Base-by-base conservation (phyloP, 64 coral and sea anemone species). In the Acropora tenuis region DNA sequence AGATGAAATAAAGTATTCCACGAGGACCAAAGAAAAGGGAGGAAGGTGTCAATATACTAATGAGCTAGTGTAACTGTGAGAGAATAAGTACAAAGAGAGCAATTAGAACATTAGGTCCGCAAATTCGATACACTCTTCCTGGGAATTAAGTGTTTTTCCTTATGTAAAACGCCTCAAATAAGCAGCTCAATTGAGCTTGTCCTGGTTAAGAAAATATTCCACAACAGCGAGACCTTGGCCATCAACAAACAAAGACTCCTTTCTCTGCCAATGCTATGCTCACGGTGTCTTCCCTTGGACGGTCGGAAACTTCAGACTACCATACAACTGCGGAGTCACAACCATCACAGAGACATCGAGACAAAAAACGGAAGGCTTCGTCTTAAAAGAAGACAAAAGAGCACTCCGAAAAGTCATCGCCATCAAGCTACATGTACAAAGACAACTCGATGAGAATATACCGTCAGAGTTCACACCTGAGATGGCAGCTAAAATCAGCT, bases 181-280 rank as follows among this genome's bases (percentile, higher is more conserved):
- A 30, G 30, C 30, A 30, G 0, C 30, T 30, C 30, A 30, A 30
- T 30, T 30, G 30, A 30, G 30, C 30, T 66, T 49, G 89, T 81
- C 79, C 82, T 75, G 15, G 43, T n/a, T 1, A 76, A 75, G 53
- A 76, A 88, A 57, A 77, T 77, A 77, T 88, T 88, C 42, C 55
- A n/a, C 5, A 92, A 87, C 46, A 92, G 79, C 52, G 79, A 92
- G 78, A 58, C 0, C 49, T 75, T 92, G 19, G 83, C 83, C 15
- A 20, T 50, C 4, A 69, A 4, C 52, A 92, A 92, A 87, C 90
- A 92, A 87, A 46, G 83, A 10, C 90, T 92, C 82, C 9, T 92
- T 92, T 9, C 73, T 92, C 10, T 61, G 45, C 52, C 80, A 48
- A 87, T 92, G 90, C 43, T 79, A 82, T 5, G 30, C 55, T 41